These are phyloP conservation scores for Ormyrus labotus DNA, from an alignment of 2,888 invertebrate genomes.

Conservation along the genomic window DNA sequence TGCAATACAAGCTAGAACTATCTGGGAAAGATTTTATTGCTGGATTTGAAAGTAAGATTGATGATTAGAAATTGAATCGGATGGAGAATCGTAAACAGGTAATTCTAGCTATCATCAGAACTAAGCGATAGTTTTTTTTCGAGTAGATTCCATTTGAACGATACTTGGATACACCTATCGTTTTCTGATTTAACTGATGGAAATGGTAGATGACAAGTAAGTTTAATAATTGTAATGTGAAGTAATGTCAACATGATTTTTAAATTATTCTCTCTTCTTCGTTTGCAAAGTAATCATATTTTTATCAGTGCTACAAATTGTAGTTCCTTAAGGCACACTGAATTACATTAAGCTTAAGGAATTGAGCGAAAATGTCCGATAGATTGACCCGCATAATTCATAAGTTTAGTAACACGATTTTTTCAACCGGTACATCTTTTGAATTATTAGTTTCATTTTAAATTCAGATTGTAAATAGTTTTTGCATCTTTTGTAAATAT, in stretches of 20 bases:
- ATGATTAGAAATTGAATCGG: not conserved
- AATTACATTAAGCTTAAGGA: not conserved
- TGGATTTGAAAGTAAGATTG: not conserved
- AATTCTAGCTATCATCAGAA: constrained; percentile 47
- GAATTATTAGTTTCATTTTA: too few relatives aligned
- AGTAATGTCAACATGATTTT: constrained; percentile 43
- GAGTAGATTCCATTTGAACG: constrained; percentile 55
- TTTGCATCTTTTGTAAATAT: too few relatives aligned
- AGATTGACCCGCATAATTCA: too few relatives aligned
- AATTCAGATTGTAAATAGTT: too few relatives aligned
- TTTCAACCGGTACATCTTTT: too few relatives aligned
- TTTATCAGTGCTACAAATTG: not conserved
- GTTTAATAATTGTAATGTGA: constrained; percentile 51
- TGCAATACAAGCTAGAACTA: constrained; percentile 44
- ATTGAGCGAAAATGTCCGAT: not conserved
- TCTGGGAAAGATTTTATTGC: not conserved
- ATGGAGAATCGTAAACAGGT: constrained; percentile 16
- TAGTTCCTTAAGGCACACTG: constrained; percentile 27
- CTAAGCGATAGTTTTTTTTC: constrained; percentile 55
- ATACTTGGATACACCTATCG: constrained; percentile 55
- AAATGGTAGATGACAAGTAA: constrained; percentile 56
- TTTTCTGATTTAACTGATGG: constrained; percentile 53
- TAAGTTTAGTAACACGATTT: not conserved
- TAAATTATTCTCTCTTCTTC: constrained; percentile 27
- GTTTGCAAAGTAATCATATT: constrained; percentile 17